Base-by-base conservation (phyloP, 2,797 vertebrate species). In the Sebastes matsubarae region DNA sequence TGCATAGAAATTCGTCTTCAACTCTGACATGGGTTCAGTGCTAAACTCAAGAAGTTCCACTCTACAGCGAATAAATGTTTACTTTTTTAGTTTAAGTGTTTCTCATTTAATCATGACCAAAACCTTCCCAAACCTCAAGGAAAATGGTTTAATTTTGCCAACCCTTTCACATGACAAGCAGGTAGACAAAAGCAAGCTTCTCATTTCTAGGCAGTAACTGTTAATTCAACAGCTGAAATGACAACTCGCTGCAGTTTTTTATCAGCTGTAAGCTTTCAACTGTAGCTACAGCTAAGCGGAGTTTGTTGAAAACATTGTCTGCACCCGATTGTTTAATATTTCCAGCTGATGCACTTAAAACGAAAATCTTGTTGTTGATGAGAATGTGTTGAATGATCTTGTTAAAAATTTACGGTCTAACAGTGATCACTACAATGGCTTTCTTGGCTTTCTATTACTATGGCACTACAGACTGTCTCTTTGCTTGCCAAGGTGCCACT, bases 21-120 rank as follows among this genome's bases (percentile, higher is more conserved):
- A 52, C 57, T 75, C 52, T 54, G 36, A 71, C 24, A 10, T 4
- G 27, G 4, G 0, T 61, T 32, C 3, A 32, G 36, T 36, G 82
- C 68, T 55, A 69, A 61, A 81, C 18, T 79, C 54, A 22, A 70
- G 38, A 68, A 30, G 29, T 59, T 75, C 72, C 34, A 54, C 52
- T 58, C 52, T 74, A 54, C 75, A 50, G 6, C 57, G 65, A 75
- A 72, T 76, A 82, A 79, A 81, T 80, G 83, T 88, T 88, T 83
- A 46, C 42, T 61, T 81, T 81, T 84, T 71, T 50, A 76, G 29
- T 38, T 69, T 6, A 66, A 74, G 59, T 72, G 27, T 67, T 69
- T 75, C n/a, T 82, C 11, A 67, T 79, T 80, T 68, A 71, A 64
- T 80, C 58, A 46, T 70, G 50, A 74, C 52, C 14, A 65, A 78